Evolutionary conservation across 64 coral and sea anemone genomes (phyloP).

Genomic region (Pocillopora damicornis): DNA sequence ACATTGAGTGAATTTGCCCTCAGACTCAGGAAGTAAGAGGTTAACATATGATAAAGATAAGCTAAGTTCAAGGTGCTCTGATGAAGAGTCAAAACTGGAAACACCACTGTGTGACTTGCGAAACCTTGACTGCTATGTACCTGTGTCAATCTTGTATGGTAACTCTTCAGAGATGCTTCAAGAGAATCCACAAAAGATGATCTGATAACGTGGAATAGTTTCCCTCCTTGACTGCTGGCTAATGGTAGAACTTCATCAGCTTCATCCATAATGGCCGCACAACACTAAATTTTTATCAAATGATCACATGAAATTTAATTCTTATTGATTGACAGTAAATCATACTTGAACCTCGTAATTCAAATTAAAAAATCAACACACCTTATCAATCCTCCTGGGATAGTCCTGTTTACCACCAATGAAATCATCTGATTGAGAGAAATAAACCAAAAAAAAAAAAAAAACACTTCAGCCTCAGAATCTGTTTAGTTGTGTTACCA

Average conservation of each 20-base stretch:
- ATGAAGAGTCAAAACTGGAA: too few relatives aligned
- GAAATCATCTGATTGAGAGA: slow-evolving; percentile 53
- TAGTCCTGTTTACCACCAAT: slow-evolving; percentile 77
- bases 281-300: slow-evolving; percentile 51
- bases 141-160: slow-evolving; percentile 70
- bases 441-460: not conserved
- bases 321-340: not conserved
- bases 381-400: slow-evolving; percentile 87
- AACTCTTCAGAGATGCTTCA: slow-evolving; percentile 66
- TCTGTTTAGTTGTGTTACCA: too few relatives aligned
- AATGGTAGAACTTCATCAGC: slow-evolving; percentile 78
- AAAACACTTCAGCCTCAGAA: too few relatives aligned
- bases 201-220: slow-evolving; percentile 81
- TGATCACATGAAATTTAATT: too few relatives aligned
- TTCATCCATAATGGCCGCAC: slow-evolving; percentile 52
- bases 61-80: too few relatives aligned
- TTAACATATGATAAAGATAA: too few relatives aligned
- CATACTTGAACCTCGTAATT: not conserved
- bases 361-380: slow-evolving; percentile 9
- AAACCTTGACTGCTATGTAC: slow-evolving; percentile 9
- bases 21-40: too few relatives aligned
- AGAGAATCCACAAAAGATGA: slow-evolving; percentile 91
- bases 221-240: slow-evolving; percentile 63
- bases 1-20: too few relatives aligned
- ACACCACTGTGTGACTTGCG: too few relatives aligned